These are phyloP conservation scores for Nudaria mundana DNA, from an alignment of 2,888 invertebrate species.

Conservation along the genomic window DNA sequence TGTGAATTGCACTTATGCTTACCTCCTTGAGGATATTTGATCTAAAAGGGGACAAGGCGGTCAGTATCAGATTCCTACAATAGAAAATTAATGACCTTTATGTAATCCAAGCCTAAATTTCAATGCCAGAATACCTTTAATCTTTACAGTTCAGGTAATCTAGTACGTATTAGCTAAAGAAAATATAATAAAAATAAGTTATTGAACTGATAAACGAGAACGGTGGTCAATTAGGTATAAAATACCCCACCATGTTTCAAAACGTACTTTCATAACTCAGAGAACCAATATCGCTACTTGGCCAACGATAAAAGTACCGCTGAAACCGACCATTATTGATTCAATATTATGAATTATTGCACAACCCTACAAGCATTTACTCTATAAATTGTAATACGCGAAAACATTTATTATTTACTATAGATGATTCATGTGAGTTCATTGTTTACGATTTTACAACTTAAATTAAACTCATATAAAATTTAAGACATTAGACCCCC, in stretches of 20 bases:
- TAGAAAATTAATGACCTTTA: no score
- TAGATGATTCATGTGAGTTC: no score
- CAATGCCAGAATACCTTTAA: no score
- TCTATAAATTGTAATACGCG: neutral
- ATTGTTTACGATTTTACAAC: no score
- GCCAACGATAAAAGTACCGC: neutral
- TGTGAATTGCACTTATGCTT: no score
- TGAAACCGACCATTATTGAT: neutral
- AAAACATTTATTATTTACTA: neutral
- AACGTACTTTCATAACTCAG: neutral
- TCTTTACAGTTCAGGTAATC: no score
- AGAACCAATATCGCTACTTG: neutral
- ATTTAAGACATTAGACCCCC: no score
- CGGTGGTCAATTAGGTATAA: neutral
- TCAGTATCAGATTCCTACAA: no score
- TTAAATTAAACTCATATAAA: no score
- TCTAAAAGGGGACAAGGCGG: no score
- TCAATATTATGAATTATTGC: neutral
- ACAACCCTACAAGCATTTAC: neutral
- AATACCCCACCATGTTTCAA: neutral
- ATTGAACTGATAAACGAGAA: neutral
- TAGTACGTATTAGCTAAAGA: neutral
- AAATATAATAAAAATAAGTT: neutral
- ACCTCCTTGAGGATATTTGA: no score
- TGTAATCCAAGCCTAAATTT: no score